Evolutionary conservation across 2,888 invertebrate genomes (phyloP).

Genomic region (Caenorhabditis sinica): DNA sequence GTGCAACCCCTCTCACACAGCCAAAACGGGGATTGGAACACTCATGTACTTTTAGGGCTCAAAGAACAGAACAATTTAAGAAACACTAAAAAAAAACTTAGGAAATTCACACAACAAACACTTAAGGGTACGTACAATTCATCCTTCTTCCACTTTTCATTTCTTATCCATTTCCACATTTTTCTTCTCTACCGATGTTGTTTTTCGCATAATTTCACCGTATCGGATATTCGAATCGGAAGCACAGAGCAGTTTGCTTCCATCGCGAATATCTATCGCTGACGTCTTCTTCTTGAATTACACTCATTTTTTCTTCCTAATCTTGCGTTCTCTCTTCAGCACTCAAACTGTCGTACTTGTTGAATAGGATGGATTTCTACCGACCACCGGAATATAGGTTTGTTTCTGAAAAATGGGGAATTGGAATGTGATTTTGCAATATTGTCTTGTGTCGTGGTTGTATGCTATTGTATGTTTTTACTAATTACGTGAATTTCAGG

Average conservation of each 20-base stretch:
- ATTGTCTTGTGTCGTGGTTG: constrained; percentile 1
- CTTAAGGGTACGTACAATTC: background rate
- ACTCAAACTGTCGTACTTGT: constrained; percentile 60
- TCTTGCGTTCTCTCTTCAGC: constrained; percentile 52
- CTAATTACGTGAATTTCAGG: background rate
- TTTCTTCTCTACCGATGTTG: constrained; percentile 9
- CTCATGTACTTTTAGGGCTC: constrained; percentile 13
- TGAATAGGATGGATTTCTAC: constrained; percentile 68
- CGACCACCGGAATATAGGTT: constrained; percentile 69
- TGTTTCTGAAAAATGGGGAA: constrained; percentile 16
- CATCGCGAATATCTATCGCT: constrained; percentile 12
- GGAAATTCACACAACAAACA: background rate
- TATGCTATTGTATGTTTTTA: background rate
- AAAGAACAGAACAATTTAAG: constrained; percentile 34
- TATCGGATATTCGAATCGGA: constrained; percentile 63
- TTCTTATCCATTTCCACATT: background rate
- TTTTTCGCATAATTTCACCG: constrained; percentile 39
- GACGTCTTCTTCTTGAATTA: constrained; percentile 51
- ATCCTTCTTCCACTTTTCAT: constrained; percentile 32
- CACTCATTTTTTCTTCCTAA: background rate
- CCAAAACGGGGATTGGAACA: background rate
- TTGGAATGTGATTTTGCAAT: background rate
- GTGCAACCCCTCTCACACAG: too few relatives aligned
- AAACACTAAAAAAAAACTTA: constrained; percentile 18
- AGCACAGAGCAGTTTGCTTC: constrained; percentile 19